Percentiles rank a stretch among this genome's conserved stretches.
Evolutionary conservation across 2,888 invertebrate genomes (phyloP).

Genomic region (Neoitamus cyanurus): DNA sequence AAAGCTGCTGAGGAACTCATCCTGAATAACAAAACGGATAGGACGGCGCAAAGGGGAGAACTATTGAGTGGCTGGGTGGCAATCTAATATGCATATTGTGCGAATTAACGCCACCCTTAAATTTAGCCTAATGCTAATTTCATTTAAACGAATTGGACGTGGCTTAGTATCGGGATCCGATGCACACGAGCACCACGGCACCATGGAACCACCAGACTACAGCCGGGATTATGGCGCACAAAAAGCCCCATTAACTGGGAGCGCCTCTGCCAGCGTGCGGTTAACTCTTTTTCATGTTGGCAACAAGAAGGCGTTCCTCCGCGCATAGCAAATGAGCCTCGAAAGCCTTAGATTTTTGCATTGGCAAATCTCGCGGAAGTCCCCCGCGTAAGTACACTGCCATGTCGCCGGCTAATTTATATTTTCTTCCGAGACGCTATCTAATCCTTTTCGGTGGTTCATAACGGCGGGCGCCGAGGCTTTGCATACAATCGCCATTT

Average conservation of each 20-base stretch:
- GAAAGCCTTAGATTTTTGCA: neutral
- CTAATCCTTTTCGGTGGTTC: neutral
- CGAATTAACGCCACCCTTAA: constrained; percentile 50
- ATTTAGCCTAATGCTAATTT: constrained; percentile 53
- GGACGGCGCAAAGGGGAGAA: constrained; percentile 3
- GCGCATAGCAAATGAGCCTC: constrained; percentile 55
- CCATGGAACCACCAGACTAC: neutral
- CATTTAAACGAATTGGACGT: constrained; percentile 55
- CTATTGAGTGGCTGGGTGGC: constrained; percentile 44
- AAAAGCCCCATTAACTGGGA: constrained; percentile 31
- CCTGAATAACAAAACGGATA: constrained; percentile 43
- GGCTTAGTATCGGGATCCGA: constrained; percentile 47
- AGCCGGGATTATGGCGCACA: neutral
- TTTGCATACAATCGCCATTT: constrained; percentile 50
- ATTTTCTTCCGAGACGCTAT: neutral
- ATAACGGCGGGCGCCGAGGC: neutral
- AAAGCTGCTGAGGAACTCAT: constrained; percentile 36
- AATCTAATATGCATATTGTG: constrained; percentile 51
- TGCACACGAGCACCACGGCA: neutral
- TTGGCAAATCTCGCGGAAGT: constrained; percentile 37
- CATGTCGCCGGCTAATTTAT: constrained; percentile 10
- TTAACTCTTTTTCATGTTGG: constrained; percentile 45
- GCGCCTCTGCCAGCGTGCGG: constrained; percentile 33
- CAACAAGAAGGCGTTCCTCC: constrained; percentile 50
- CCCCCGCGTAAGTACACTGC: neutral